Conservation (phyloP, 2,888 invertebrate genomes). For the Apotomis turbidana region DNA sequence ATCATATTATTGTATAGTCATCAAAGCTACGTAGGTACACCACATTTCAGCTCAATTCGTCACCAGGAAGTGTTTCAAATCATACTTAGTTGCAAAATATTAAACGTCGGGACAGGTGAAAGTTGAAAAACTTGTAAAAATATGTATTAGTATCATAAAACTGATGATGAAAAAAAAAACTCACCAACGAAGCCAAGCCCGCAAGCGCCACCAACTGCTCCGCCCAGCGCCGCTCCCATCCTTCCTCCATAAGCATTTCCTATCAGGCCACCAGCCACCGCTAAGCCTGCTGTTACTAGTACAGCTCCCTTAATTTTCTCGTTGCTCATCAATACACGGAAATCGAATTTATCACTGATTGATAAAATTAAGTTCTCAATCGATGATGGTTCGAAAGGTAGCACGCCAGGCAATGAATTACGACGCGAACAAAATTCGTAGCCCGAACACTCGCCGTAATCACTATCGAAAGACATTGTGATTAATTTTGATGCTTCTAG, state of each 20-base stretch:
- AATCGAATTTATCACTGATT: constrained; percentile 70
- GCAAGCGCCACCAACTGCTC: constrained; percentile 72
- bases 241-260: constrained; percentile 74
- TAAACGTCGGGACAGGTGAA: too few relatives aligned
- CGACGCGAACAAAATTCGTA: constrained; percentile 56
- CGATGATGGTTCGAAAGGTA: constrained; percentile 65
- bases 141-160: not conserved
- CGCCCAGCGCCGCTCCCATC: constrained; percentile 70
- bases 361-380: constrained; percentile 69
- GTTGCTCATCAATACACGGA: constrained; percentile 65
- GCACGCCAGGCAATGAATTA: constrained; percentile 44
- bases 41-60: too few relatives aligned
- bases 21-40: too few relatives aligned
- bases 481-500: constrained; percentile 2
- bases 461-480: constrained; percentile 50
- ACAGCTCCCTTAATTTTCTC: constrained; percentile 59
- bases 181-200: constrained; percentile 73
- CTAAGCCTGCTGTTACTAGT: constrained; percentile 67
- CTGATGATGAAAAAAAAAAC: constrained; percentile 41
- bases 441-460: constrained; percentile 51
- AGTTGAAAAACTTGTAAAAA: too few relatives aligned
- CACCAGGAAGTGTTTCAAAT: too few relatives aligned
- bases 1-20: too few relatives aligned
- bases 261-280: constrained; percentile 69
- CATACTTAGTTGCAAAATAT: too few relatives aligned